Percentiles rank a stretch among this genome's conserved stretches.
phyloP scores from a whole-genome alignment of 92 coral and sea anemone genomes.

The Actinostola sp. region DNA sequence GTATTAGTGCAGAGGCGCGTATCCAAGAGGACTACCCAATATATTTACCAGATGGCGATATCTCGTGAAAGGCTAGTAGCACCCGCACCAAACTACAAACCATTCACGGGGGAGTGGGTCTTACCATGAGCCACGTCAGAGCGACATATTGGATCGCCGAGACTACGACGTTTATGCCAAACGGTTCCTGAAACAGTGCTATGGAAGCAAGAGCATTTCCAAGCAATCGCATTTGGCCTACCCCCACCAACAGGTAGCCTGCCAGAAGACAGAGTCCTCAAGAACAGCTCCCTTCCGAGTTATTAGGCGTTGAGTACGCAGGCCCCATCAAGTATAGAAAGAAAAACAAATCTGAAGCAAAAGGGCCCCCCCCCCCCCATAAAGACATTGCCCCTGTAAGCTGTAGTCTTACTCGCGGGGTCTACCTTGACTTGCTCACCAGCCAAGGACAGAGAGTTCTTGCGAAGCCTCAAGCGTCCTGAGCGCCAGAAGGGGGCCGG shows the following conservation, averaged over 20 bases:
- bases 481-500: too few species aligned
- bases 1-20: background rate
- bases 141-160: constrained; percentile 37
- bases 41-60: background rate
- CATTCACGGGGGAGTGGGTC: constrained; percentile 30
- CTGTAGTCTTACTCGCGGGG: constrained; percentile 17
- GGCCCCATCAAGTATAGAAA: constrained; percentile 3
- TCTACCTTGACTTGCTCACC: background rate
- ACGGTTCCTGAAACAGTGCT: background rate
- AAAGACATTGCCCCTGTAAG: constrained; percentile 4
- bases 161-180: constrained; percentile 25
- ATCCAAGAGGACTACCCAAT: constrained; percentile 13
- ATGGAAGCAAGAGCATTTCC: constrained; percentile 17
- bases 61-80: background rate
- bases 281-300: constrained; percentile 8
- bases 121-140: constrained; percentile 15
- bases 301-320: constrained; percentile 23
- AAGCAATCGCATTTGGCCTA: constrained; percentile 8
- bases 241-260: constrained; percentile 13
- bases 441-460: background rate
- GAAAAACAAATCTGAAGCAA: background rate
- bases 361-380: too few species aligned
- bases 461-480: too few species aligned
- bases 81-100: background rate
- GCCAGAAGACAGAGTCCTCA: constrained; percentile 8